phyloP scores from a whole-genome alignment of 2,113 vertebrate species.

The Caranx ignobilis region DNA sequence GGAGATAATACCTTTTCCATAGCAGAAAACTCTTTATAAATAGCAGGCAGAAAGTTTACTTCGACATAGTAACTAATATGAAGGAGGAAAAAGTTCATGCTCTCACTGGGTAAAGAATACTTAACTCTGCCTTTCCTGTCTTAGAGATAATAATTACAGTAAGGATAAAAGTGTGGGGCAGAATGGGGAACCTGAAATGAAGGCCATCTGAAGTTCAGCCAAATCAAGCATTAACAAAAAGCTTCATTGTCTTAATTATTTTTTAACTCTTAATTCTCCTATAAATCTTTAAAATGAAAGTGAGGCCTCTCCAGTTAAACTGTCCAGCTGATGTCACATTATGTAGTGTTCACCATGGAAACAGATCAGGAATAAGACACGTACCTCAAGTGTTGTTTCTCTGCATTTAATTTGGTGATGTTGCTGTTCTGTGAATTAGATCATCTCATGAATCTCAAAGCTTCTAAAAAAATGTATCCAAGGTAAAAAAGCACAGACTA shows the following conservation, averaged over 20 bases:
- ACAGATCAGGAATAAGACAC: slow-evolving; percentile 19
- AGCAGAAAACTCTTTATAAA: slow-evolving; percentile 3
- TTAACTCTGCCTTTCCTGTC: slow-evolving; percentile 13
- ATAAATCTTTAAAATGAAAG: slow-evolving; percentile 38
- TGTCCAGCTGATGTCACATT: not conserved
- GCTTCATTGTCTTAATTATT: slow-evolving; percentile 58
- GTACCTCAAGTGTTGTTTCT: not conserved
- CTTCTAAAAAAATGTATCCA: no score
- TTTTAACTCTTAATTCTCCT: slow-evolving; percentile 49
- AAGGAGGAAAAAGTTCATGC: slow-evolving; percentile 11
- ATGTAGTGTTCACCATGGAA: not conserved
- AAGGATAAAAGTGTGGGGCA: slow-evolving; percentile 24
- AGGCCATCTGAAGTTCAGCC: slow-evolving; percentile 54
- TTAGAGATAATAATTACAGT: slow-evolving; percentile 41
- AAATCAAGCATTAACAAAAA: slow-evolving; percentile 52
- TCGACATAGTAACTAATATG: not conserved
- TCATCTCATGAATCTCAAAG: not conserved
- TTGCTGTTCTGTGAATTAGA: slow-evolving; percentile 15
- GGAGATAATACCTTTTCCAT: not conserved
- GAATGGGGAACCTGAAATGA: slow-evolving; percentile 30
- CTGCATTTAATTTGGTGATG: slow-evolving; percentile 2
- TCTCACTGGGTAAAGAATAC: not conserved
- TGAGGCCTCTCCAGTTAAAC: not conserved
- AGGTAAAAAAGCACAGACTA: not conserved
- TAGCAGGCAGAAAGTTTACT: not conserved